Conservation (phyloP, 2,797 vertebrate species). For the Danio aesculapii region DNA sequence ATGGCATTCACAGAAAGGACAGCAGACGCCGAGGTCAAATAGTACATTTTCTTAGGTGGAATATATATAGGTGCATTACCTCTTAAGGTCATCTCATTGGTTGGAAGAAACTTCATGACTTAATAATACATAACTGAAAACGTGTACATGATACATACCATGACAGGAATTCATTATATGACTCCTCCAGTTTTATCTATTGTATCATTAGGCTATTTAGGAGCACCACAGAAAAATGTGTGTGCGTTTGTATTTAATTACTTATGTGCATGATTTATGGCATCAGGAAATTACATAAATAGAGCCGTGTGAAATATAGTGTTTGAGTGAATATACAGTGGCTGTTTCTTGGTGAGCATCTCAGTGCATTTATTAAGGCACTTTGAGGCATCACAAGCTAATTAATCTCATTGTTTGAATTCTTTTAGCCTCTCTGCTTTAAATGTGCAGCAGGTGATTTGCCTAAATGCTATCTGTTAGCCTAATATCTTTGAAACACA, state of each 20-base stretch:
- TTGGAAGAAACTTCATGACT: not conserved
- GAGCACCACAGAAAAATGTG: slow-evolving; percentile 54
- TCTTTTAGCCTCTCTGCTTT: not conserved
- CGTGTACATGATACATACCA: slow-evolving; percentile 64
- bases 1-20: slow-evolving; percentile 16
- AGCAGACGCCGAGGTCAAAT: not conserved
- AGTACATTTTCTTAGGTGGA: not conserved
- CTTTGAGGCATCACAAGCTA: slow-evolving; percentile 6
- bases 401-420: slow-evolving; percentile 4
- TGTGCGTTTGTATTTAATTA: slow-evolving; percentile 31
- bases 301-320: slow-evolving; percentile 22
- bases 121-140: slow-evolving; percentile 52
- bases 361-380: slow-evolving; percentile 3
- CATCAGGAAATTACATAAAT: slow-evolving; percentile 47
- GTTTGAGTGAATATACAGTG: slow-evolving; percentile 19
- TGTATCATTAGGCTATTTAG: slow-evolving; percentile 63
- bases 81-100: not conserved
- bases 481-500: too few relatives aligned
- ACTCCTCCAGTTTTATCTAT: slow-evolving; percentile 66
- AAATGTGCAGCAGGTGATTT: not conserved
- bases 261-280: slow-evolving; percentile 30
- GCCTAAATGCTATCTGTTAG: too few relatives aligned
- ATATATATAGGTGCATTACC: not conserved
- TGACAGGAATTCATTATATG: slow-evolving; percentile 74
- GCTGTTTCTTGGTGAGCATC: slow-evolving; percentile 22